A percentile compares a stretch with the other conserved stretches of the same genome.
phyloP scores from a whole-genome alignment of 2,797 vertebrate species.

The Nannoperca obscura region DNA sequence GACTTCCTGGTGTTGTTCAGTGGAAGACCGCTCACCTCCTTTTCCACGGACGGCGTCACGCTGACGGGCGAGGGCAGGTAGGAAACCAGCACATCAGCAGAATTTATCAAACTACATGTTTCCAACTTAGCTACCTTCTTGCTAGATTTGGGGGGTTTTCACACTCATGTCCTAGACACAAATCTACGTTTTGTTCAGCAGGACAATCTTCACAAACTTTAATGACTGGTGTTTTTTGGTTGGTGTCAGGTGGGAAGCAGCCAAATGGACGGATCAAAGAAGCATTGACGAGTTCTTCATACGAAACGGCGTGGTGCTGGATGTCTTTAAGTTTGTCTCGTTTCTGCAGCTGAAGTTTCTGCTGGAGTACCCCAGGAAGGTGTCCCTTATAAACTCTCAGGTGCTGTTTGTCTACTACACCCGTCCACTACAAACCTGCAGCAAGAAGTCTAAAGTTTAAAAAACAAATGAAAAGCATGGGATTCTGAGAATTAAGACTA shows the following conservation, averaged over 20 bases:
- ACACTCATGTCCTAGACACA: too few species aligned
- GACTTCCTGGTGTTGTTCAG: conserved; percentile 16
- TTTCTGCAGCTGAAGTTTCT: conserved; percentile 53
- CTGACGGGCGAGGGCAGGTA: conserved; percentile 69
- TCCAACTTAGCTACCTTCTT: not conserved
- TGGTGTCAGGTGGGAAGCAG: conserved; percentile 56
- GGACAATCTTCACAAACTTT: too few species aligned
- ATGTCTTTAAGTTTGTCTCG: conserved; percentile 56
- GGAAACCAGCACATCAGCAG: not conserved
- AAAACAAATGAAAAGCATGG: not conserved
- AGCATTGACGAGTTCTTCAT: conserved; percentile 49
- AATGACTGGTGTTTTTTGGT: not conserved
- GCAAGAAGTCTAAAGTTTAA: not conserved
- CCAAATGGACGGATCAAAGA: conserved; percentile 42
- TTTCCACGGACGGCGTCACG: rapidly evolving
- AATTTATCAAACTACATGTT: not conserved
- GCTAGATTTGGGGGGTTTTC: too few species aligned
- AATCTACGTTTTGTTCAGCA: too few species aligned
- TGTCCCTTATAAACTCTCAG: conserved; percentile 60
- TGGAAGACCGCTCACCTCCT: not conserved
- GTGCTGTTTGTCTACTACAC: not conserved
- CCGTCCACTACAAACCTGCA: not conserved
- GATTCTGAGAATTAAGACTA: too few species aligned
- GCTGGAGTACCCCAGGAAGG: conserved; percentile 63
- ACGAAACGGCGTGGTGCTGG: conserved; percentile 10